Conservation (phyloP, 2,113 vertebrate species). For the Todiramphus chloris region DNA sequence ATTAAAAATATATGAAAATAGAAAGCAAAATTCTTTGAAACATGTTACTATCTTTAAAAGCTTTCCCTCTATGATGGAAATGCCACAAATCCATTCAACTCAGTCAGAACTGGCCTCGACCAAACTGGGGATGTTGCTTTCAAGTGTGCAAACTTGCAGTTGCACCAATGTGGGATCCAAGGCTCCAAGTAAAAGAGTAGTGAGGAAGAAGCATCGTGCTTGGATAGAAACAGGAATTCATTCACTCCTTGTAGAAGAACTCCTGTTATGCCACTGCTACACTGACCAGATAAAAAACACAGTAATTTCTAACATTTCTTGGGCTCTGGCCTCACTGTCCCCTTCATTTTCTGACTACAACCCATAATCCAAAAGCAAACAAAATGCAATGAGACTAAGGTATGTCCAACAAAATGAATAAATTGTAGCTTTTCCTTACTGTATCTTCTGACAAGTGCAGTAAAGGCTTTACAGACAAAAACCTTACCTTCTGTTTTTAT, state of each 20-base stretch:
- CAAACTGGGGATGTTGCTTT: neutral
- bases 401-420: neutral
- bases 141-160: neutral
- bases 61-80: neutral
- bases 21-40: neutral
- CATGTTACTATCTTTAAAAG: neutral
- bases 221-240: neutral
- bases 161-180: neutral
- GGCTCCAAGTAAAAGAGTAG: neutral
- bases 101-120: neutral
- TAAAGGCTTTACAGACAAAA: neutral
- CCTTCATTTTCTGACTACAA: neutral
- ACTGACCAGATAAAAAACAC: neutral
- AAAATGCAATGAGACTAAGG: neutral
- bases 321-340: neutral
- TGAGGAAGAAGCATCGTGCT: neutral
- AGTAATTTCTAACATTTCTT: neutral
- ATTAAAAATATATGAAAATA: neutral
- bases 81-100: neutral
- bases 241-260: neutral
- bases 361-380: neutral
- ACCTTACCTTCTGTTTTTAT: conserved; percentile 97
- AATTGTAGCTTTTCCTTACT: neutral
- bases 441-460: neutral
- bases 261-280: neutral